Base-by-base conservation (phyloP, 2,113 vertebrate species). In the Copsychus sechellarum region DNA sequence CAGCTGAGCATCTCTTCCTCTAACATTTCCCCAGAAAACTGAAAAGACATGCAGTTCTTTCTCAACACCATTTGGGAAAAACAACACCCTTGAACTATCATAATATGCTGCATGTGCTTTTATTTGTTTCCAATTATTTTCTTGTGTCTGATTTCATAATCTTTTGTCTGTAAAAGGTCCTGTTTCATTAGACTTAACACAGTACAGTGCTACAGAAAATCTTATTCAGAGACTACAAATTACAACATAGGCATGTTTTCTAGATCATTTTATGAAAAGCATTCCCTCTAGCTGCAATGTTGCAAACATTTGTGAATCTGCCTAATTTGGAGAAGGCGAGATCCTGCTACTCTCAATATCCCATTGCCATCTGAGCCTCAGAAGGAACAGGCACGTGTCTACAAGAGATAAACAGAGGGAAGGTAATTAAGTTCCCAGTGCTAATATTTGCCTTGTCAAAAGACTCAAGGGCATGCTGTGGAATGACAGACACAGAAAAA, bases 341-440 rank as follows among this genome's bases (percentile, higher is more conserved):
- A 78, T 36, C 17, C 48, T 54, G n/a, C 48, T 36, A 50, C 38
- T 83, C 38, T 67, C 51, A 70, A 40, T 66, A 90, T 50, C 54
- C 71, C 56, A 51, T 12, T 11, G 2, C 38, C 80, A 48, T 26
- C 58, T 72, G 73, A 92, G 73, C 8, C 70, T 34, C 34, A 76
- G 78, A 79, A 90, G 58, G 36, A 94, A 47, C 20, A 50, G 23
- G 58, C 38, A 73, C 34, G 42, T 86, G 54, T 42, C 76, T 66
- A 66, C 29, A 83, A 70, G 26, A 86, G 31, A 88, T 36, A 76
- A 90, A 79, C 31, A 56, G 90, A 80, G 25, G 24, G n/a, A 92
- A 95, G 43, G 80, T 54, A 95, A 86, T 92, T 93, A 86, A 91
- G 60, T 56, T 93, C 31, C 43, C 57, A 79, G 45, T 34, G 61